Percentiles rank a stretch among this genome's conserved stretches.
Conservation (phyloP, 2,888 invertebrate species). For the Drosophila melanosoma region DNA sequence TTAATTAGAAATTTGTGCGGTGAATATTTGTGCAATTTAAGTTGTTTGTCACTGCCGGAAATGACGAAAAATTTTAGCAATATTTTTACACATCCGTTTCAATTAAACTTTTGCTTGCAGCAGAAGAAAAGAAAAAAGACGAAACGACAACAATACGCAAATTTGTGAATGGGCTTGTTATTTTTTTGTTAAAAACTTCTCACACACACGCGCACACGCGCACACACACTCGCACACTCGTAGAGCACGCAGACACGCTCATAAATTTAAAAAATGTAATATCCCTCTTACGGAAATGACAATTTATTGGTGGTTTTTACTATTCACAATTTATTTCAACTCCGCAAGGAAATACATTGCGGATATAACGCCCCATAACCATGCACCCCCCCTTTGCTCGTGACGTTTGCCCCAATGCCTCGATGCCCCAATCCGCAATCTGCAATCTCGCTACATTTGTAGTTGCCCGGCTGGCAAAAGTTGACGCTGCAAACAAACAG, state of each 20-base stretch:
- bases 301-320: slow-evolving; percentile 81
- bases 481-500: slow-evolving; percentile 66
- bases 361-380: slow-evolving; percentile 70
- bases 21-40: slow-evolving; percentile 41
- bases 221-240: slow-evolving; percentile 16
- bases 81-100: slow-evolving; percentile 63
- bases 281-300: slow-evolving; percentile 82
- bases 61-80: slow-evolving; percentile 62
- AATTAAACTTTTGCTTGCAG: slow-evolving; percentile 67
- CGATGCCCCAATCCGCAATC: slow-evolving; percentile 1
- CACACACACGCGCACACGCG: slow-evolving; percentile 10
- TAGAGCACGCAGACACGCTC: slow-evolving; percentile 51
- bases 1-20: slow-evolving; percentile 70
- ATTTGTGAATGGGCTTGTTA: slow-evolving; percentile 54
- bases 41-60: slow-evolving; percentile 51
- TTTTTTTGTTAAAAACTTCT: slow-evolving; percentile 49
- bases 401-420: not conserved
- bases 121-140: slow-evolving; percentile 6
- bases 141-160: slow-evolving; percentile 21
- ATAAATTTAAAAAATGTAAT: slow-evolving; percentile 81
- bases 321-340: slow-evolving; percentile 80
- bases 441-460: slow-evolving; percentile 11
- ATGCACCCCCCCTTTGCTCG: not conserved
- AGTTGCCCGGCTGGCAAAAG: slow-evolving; percentile 57
- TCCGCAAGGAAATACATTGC: slow-evolving; percentile 81